Evolutionary conservation across 2,888 invertebrate species (phyloP).

Genomic region (Trachelus stipa): DNA sequence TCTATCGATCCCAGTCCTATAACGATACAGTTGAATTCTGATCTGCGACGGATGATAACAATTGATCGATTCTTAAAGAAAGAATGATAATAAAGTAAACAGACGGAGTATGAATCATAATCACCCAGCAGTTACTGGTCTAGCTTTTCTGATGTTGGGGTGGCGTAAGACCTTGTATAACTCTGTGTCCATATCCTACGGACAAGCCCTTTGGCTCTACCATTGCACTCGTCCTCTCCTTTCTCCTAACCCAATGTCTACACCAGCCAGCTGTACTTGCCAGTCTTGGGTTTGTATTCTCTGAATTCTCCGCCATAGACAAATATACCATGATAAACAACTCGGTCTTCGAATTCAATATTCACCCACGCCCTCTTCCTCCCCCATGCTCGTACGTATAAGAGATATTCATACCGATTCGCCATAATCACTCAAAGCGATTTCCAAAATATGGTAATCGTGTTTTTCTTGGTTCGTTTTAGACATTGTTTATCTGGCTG

Average conservation of each 20-base stretch:
- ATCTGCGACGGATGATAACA: too few relatives aligned
- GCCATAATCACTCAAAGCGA: background rate
- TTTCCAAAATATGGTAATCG: background rate
- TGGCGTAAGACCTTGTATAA: background rate
- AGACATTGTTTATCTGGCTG: background rate
- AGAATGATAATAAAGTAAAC: too few relatives aligned
- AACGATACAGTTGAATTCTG: too few relatives aligned
- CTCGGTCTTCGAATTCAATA: background rate
- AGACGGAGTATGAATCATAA: background rate
- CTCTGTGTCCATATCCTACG: background rate
- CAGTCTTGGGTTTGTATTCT: background rate
- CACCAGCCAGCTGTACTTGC: background rate
- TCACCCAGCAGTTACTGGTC: background rate
- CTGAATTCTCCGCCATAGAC: background rate
- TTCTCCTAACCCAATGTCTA: background rate
- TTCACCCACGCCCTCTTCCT: background rate
- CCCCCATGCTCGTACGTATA: background rate
- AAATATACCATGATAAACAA: background rate
- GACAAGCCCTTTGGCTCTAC: background rate
- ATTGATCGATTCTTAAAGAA: too few relatives aligned
- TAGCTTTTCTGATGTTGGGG: background rate
- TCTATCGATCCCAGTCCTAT: background rate
- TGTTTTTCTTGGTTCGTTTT: background rate
- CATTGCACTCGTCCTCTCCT: background rate
- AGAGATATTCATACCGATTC: background rate